Base-by-base conservation (phyloP, 2,797 vertebrate genomes). In the Molossus alvarezi region DNA sequence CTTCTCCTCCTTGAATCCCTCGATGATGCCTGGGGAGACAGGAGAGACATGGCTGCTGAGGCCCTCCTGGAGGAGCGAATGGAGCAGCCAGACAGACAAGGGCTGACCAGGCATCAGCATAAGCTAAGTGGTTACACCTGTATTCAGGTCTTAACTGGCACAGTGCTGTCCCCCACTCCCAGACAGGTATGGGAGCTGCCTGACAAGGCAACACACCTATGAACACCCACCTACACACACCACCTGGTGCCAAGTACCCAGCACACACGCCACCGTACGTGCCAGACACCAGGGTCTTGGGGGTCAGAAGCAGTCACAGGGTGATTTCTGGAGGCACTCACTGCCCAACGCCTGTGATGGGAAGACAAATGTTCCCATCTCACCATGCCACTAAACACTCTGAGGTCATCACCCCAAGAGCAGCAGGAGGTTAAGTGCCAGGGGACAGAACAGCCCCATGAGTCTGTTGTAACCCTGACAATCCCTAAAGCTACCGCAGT, bases 1-100 rank as follows among this genome's bases (percentile, higher is more conserved):
- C 95, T 99, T 99, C 98, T 99, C 99, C 81, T 98, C 99, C 85
- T 99, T 97, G 1, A 99, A 99, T 64, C 99, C 99, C 75, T 99
- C 99, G 1, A 99, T 97, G 90, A 99, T 98, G 33, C 99, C 99
- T 99, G 92, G 6, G 37, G 48, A 51, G 23, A 64, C 0, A 10
- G 20, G 1, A 51, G 4, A 23, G 23, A n/a, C 33, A 1, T 48
- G 5, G 33, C 13, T 17, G 27, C 12, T 12, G 64, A 72, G 37
- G 53, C 57, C 58, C 27, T 11, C 5, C 23, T 3, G 5, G 9
- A 73, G 33, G 13, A 11, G 51, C n/a, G 0, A 29, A 23, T 3
- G 48, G 33, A 45, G 20, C 25, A 10, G 29, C 64, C 29, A 1
- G 3, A 11, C 2, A 29, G 9, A n/a, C 18, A 20, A n/a, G 33